Evolutionary conservation across 2,797 vertebrate genomes (phyloP), one percentile per base, ranked within the genome.

Genomic region (Nannoperca obscura): DNA sequence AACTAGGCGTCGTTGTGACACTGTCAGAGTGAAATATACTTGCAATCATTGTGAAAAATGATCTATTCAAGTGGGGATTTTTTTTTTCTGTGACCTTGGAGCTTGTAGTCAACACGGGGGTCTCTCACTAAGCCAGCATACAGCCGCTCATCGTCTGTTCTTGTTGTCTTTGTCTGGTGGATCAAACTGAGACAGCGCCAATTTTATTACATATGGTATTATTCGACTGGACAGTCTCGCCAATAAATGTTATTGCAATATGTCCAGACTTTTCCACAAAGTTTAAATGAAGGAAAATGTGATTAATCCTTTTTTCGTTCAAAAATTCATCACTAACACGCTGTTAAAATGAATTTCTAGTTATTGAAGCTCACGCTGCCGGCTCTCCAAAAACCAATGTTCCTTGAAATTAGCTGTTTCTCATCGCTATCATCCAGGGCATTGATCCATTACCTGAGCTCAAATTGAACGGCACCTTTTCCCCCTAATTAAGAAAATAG

Each of bases 371-470:
- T 84, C 55, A 75, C n/a, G 36, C 71, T 63, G 71, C 49, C 57
- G 9, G 62, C 78, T 85, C 76, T 87, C 64, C 53, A 79, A 82
- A 92, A 93, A 69, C 78, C 85, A 90, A 81, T 84, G 92, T 91
- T 80, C 90, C 93, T 89, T 93, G 90, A 93, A 93, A 94, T 93
- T 53, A 90, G 82, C 52, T 58, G 67, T 78, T 84, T 84, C 63
- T 91, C 88, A 80, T 76, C 30, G 2, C 75, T 79, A 80, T 91
- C 88, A 78, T 80, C 53, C 60, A 62, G 64, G 20, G 88, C 76
- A 81, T 75, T 90, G 84, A 91, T 89, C 86, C 88, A 86, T 92
- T 89, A 84, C 73, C 77, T 83, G 74, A 84, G 68, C 80, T 80
- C 69, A 84, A 89, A 88, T 65, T 84, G 71, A 89, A 88, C 12